phyloP scores from a whole-genome alignment of 2,797 vertebrate genomes.

The Danio choprae region DNA sequence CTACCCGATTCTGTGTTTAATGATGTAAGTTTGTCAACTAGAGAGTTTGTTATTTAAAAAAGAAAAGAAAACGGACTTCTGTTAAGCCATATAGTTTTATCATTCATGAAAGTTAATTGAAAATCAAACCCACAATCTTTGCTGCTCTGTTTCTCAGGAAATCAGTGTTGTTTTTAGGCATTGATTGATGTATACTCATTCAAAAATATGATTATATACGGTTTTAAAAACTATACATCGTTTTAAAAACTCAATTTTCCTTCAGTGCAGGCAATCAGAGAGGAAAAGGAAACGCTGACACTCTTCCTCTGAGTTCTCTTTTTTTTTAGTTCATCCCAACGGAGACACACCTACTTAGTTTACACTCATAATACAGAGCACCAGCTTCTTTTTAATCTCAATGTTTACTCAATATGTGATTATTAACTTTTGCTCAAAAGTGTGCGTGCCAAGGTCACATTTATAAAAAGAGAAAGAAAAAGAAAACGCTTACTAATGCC shows the following conservation, averaged over 20 bases:
- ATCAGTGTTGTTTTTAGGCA: not conserved
- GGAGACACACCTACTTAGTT: not conserved
- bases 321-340: not conserved
- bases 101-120: too few relatives aligned
- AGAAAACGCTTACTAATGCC: not conserved
- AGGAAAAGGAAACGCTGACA: slow-evolving; percentile 62
- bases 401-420: slow-evolving; percentile 53
- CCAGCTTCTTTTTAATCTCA: slow-evolving; percentile 16
- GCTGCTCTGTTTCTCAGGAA: too few relatives aligned
- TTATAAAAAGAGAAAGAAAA: not conserved
- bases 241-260: not conserved
- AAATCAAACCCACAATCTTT: too few relatives aligned
- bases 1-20: too few relatives aligned
- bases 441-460: slow-evolving; percentile 30
- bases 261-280: not conserved
- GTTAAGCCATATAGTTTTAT: too few relatives aligned
- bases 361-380: not conserved
- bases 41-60: too few relatives aligned
- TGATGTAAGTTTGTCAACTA: too few relatives aligned
- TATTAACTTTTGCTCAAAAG: slow-evolving; percentile 56
- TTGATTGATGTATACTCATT: too few relatives aligned
- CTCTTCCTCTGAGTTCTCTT: slow-evolving; percentile 40
- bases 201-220: too few relatives aligned
- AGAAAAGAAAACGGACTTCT: too few relatives aligned
- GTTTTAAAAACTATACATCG: too few relatives aligned